A percentile compares a stretch with the other conserved stretches of the same genome.
Conservation (phyloP, 1,140 invertebrate species). For the Cydia strobilella region DNA sequence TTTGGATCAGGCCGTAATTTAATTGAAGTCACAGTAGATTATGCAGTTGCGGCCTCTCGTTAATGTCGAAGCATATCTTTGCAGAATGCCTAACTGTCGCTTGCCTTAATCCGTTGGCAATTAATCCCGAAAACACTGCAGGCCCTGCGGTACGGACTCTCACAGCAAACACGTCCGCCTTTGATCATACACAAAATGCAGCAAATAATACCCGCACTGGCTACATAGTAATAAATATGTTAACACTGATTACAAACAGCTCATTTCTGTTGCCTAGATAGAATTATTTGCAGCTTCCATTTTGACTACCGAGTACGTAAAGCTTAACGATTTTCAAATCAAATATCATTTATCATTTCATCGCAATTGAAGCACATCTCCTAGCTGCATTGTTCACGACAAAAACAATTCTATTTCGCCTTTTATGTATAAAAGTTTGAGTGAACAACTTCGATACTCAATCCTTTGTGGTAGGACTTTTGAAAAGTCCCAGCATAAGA, state of each 20-base stretch:
- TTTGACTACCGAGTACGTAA: not conserved
- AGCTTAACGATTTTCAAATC: not conserved
- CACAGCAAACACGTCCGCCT: slow-evolving; percentile 17
- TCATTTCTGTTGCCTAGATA: not conserved
- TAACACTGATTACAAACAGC: not conserved
- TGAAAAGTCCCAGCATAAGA: slow-evolving; percentile 44
- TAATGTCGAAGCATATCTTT: slow-evolving; percentile 23
- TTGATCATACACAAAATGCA: slow-evolving; percentile 15
- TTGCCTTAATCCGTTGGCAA: not conserved
- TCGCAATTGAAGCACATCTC: slow-evolving; percentile 13
- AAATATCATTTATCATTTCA: not conserved
- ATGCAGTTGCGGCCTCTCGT: not conserved
- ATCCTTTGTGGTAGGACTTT: slow-evolving; percentile 67
- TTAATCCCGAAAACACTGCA: not conserved
- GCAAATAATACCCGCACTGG: not conserved
- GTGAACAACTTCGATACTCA: slow-evolving; percentile 68
- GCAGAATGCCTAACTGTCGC: not conserved
- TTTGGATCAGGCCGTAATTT: too few relatives aligned
- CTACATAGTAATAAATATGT: not conserved
- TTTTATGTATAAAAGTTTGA: slow-evolving; percentile 38
- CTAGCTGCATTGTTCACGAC: slow-evolving; percentile 47
- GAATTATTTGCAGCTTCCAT: not conserved
- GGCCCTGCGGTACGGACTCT: not conserved
- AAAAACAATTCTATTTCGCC: slow-evolving; percentile 45
- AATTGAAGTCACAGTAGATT: not conserved